These are phyloP conservation scores for Ganaspis sp. DNA, from an alignment of 1,140 invertebrate genomes.

Conservation along the genomic window DNA sequence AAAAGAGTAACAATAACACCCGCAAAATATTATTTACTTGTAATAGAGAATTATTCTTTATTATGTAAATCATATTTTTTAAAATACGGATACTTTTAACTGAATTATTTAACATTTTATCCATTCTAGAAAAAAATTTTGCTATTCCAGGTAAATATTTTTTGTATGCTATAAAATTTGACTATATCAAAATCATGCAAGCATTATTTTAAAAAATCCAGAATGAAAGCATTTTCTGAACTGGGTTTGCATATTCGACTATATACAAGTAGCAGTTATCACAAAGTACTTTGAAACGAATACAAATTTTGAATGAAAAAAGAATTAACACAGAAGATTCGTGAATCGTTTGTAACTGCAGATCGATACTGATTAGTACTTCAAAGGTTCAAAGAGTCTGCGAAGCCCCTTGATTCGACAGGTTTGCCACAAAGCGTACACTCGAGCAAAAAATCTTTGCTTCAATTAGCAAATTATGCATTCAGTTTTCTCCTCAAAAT, in stretches of 20 bases:
- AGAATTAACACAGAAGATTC: background rate
- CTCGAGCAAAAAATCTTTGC: constrained; percentile 66
- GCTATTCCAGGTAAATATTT: too few relatives aligned
- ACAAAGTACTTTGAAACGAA: background rate
- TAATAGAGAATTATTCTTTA: too few relatives aligned
- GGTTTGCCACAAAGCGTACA: constrained; percentile 58
- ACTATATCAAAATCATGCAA: too few relatives aligned
- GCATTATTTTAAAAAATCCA: background rate
- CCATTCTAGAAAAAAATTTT: too few relatives aligned
- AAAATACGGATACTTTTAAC: too few relatives aligned
- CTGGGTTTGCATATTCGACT: background rate
- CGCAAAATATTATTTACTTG: too few relatives aligned
- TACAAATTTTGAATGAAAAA: background rate
- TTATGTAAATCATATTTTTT: too few relatives aligned
- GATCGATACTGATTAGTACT: constrained; percentile 74
- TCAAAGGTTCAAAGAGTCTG: constrained; percentile 62
- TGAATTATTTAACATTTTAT: too few relatives aligned
- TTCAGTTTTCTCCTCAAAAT: constrained; percentile 59
- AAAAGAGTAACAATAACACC: too few relatives aligned
- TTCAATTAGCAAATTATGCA: constrained; percentile 71
- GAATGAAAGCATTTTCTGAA: background rate
- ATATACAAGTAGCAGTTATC: background rate
- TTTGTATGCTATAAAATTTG: too few relatives aligned
- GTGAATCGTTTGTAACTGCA: constrained; percentile 49
- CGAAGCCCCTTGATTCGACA: constrained; percentile 54